phyloP scores from a whole-genome alignment of 2,888 invertebrate genomes.

The Hoplodrina ambigua region DNA sequence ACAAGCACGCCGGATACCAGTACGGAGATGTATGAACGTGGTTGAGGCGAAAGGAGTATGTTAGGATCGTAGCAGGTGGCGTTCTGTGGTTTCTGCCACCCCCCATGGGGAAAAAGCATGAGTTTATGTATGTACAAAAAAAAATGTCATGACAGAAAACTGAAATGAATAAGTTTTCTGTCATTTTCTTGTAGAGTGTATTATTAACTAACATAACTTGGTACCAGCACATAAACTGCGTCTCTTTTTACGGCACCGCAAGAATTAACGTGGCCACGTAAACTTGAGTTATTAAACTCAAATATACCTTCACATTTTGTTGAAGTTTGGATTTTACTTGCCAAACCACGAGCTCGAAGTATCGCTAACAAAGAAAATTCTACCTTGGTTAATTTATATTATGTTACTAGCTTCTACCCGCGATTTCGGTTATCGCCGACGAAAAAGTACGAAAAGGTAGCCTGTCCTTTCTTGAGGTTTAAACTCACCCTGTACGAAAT shows the following conservation, averaged over 20 bases:
- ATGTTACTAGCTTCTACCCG: not conserved
- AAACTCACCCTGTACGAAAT: no score
- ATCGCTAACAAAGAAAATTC: conserved; percentile 45
- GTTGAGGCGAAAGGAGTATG: no score
- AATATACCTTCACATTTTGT: conserved; percentile 52
- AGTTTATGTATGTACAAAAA: not conserved
- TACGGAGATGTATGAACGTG: no score
- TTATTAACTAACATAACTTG: conserved; percentile 54
- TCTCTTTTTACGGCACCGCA: conserved; percentile 58
- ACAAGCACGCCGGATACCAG: no score
- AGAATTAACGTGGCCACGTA: conserved; percentile 55
- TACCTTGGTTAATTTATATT: conserved; percentile 53
- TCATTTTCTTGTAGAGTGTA: conserved; percentile 32
- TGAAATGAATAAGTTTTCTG: conserved; percentile 30
- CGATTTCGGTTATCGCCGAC: no score
- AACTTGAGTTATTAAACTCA: conserved; percentile 61
- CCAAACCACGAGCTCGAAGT: conserved; percentile 45
- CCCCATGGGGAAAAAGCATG: no score
- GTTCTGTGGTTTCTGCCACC: no score
- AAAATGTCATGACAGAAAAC: not conserved
- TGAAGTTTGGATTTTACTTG: conserved; percentile 49
- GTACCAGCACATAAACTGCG: conserved; percentile 48
- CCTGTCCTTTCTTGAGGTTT: no score
- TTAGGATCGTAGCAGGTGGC: no score
- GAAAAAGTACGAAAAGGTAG: no score